Conservation (phyloP, 2,113 vertebrate genomes). For the Rhineura floridana region DNA sequence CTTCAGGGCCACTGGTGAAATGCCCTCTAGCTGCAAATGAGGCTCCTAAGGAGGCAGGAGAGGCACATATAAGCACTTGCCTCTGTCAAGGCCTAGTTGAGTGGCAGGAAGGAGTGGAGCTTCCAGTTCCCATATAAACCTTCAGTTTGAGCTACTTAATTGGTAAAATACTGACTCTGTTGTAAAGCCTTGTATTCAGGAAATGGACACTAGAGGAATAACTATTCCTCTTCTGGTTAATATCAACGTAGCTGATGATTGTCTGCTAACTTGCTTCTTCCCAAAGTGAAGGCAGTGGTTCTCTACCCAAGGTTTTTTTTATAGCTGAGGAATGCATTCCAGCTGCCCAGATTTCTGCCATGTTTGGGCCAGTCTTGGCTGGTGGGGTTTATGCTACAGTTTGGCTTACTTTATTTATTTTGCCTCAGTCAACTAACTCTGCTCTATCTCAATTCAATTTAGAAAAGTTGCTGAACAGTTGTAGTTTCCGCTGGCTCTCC, state of each 20-base stretch:
- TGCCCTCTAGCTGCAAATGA: too few species aligned
- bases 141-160: too few species aligned
- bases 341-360: not conserved
- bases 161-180: too few species aligned
- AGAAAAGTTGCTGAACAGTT: not conserved
- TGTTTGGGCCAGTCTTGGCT: not conserved
- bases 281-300: not conserved
- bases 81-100: too few species aligned
- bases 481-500: not conserved
- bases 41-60: too few species aligned
- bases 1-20: too few species aligned
- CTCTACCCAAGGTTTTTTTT: not conserved
- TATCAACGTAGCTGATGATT: not conserved
- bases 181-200: too few species aligned
- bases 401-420: not conserved
- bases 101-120: too few species aligned
- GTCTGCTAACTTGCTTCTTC: not conserved
- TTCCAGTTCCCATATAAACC: too few species aligned
- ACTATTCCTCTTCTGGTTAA: not conserved
- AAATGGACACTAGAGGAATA: not conserved
- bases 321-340: not conserved
- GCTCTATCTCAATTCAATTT: not conserved
- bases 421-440: not conserved
- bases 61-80: too few species aligned
- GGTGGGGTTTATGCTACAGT: not conserved